Evolutionary conservation across 2,888 invertebrate species (phyloP).

Genomic region (Agonum fuliginosum): DNA sequence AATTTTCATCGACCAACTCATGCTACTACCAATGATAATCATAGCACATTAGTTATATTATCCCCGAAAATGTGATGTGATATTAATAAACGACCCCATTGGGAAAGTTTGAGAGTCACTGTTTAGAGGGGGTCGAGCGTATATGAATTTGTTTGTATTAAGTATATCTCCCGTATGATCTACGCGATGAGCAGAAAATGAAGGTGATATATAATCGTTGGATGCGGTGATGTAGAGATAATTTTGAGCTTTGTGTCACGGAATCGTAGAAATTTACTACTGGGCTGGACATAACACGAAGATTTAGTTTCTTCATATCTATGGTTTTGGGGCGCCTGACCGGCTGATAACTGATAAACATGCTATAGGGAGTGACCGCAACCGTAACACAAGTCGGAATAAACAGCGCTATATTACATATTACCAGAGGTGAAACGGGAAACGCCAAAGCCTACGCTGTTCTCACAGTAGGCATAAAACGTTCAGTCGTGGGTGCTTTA

Average conservation of each 20-base stretch:
- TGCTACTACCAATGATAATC: too few species aligned
- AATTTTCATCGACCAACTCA: too few species aligned
- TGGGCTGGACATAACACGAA: constrained; percentile 58
- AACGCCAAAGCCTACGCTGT: background rate
- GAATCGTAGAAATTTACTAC: constrained; percentile 58
- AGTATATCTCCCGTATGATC: constrained; percentile 36
- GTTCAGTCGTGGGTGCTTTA: constrained; percentile 30
- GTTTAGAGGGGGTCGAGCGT: background rate
- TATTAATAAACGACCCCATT: background rate
- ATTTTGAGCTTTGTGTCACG: constrained; percentile 55
- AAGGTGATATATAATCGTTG: constrained; percentile 49
- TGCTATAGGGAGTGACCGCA: constrained; percentile 56
- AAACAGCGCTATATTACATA: constrained; percentile 26
- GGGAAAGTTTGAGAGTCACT: constrained; percentile 14
- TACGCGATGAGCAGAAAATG: constrained; percentile 55
- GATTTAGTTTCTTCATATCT: constrained; percentile 59
- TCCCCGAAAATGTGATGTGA: too few species aligned
- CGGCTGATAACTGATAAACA: constrained; percentile 56
- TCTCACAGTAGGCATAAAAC: constrained; percentile 7
- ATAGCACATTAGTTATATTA: too few species aligned
- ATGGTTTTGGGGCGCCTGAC: constrained; percentile 31
- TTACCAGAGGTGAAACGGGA: background rate
- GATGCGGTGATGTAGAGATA: constrained; percentile 40
- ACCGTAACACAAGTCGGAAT: background rate
- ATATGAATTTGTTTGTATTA: constrained; percentile 39